Evolutionary conservation across 2,797 vertebrate species (phyloP).

Genomic region (Phylloscopus collybita): DNA sequence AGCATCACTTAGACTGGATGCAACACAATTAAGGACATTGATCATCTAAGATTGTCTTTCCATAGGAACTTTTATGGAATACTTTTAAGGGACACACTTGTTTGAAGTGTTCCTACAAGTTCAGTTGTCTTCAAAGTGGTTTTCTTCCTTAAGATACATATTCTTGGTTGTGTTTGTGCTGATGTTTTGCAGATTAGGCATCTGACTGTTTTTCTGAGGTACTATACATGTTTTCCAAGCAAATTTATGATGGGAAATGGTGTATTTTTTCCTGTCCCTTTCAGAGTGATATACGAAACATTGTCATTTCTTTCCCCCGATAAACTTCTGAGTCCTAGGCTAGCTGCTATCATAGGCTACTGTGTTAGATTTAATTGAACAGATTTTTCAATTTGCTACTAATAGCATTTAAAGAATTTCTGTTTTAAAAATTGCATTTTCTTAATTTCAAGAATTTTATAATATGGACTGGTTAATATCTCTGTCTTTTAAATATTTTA

Average conservation of each 20-base stretch:
- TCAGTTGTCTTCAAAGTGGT: neutral
- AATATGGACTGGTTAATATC: neutral
- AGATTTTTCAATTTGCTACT: neutral
- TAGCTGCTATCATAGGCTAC: neutral
- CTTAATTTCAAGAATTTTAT: neutral
- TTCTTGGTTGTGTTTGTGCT: neutral
- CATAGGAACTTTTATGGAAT: neutral
- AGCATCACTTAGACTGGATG: neutral
- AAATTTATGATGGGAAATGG: neutral
- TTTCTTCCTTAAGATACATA: neutral
- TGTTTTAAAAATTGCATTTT: neutral
- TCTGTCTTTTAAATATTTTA: neutral
- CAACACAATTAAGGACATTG: neutral
- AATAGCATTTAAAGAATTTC: neutral
- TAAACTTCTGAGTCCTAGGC: neutral
- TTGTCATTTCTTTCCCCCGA: neutral
- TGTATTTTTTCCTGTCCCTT: neutral
- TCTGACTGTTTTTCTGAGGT: neutral
- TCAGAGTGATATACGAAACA: neutral
- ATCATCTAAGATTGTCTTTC: neutral
- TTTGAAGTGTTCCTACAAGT: neutral
- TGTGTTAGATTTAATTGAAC: neutral
- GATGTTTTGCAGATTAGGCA: neutral
- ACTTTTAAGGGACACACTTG: neutral
- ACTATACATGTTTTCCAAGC: neutral